Evolutionary conservation across 2,888 invertebrate species (phyloP).

Genomic region (Tenthredo mesomela): DNA sequence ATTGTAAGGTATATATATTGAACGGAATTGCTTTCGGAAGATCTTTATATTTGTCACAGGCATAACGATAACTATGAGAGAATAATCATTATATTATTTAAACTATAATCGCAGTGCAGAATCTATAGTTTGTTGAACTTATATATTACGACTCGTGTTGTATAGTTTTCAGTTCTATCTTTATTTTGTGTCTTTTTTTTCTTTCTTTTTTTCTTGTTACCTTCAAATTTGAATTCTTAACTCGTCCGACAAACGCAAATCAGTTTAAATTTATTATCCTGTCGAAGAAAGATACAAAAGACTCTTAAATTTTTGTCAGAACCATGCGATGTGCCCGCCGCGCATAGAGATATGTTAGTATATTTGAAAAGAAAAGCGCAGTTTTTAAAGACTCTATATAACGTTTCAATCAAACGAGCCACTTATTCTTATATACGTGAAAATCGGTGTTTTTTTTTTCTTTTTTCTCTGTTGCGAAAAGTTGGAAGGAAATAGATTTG

Average conservation of each 20-base stretch:
- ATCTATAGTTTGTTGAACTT: not conserved
- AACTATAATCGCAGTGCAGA: not conserved
- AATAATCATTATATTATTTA: not conserved
- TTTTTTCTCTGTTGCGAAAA: too few relatives aligned
- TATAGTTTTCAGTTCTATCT: not conserved
- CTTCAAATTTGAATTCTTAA: conserved; percentile 5
- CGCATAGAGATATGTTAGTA: conserved; percentile 9
- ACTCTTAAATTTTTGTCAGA: not conserved
- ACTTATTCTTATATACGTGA: not conserved
- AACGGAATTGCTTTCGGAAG: not conserved
- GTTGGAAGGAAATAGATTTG: too few relatives aligned
- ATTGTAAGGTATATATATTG: not conserved
- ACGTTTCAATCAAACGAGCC: not conserved
- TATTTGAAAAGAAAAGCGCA: not conserved
- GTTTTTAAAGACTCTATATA: not conserved
- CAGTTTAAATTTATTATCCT: conserved; percentile 5
- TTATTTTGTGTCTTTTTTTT: not conserved
- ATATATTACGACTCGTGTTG: not conserved
- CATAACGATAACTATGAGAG: not conserved
- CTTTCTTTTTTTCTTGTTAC: not conserved
- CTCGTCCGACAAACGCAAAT: conserved; percentile 25
- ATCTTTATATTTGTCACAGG: not conserved
- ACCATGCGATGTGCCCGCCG: not conserved
- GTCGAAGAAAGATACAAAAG: not conserved
- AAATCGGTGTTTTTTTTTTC: not conserved